Percentiles rank a stretch among this genome's conserved stretches.
phyloP scores from a whole-genome alignment of 2,797 vertebrate genomes.

The Chloroceryle amazona region DNA sequence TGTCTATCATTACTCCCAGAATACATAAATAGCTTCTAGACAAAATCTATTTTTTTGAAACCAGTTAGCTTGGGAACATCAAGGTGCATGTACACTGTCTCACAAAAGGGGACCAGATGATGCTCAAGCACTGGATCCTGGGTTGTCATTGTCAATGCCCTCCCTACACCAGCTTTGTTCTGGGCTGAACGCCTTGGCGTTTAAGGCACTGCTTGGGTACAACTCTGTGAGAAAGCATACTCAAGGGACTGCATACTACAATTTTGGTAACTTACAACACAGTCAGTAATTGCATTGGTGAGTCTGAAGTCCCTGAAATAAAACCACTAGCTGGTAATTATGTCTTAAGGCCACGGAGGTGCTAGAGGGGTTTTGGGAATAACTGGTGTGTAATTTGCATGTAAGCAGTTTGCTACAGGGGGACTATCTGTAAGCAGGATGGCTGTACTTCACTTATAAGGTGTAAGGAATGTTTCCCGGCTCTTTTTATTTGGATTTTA shows the following conservation, averaged over 20 bases:
- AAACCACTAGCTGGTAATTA: background rate
- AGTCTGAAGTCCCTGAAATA: background rate
- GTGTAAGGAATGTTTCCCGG: background rate
- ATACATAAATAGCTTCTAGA: background rate
- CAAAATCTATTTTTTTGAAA: background rate
- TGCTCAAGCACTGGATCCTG: background rate
- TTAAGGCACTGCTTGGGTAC: background rate
- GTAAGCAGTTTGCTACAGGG: background rate
- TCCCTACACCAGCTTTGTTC: background rate
- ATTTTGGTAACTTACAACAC: background rate
- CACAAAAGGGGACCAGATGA: background rate
- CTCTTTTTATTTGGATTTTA: background rate
- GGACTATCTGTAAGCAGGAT: background rate
- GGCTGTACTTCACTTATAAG: background rate
- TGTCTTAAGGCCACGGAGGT: background rate
- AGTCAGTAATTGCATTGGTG: background rate
- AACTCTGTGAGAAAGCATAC: background rate
- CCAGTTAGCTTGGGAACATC: background rate
- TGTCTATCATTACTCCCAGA: background rate
- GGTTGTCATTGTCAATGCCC: background rate
- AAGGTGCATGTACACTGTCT: rapidly evolving
- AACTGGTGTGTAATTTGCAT: background rate
- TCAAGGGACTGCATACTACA: rapidly evolving
- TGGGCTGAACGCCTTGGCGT: background rate
- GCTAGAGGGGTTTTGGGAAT: background rate